Conservation (phyloP, 1,140 invertebrate species). For the Propsilocerus akamusi region DNA sequence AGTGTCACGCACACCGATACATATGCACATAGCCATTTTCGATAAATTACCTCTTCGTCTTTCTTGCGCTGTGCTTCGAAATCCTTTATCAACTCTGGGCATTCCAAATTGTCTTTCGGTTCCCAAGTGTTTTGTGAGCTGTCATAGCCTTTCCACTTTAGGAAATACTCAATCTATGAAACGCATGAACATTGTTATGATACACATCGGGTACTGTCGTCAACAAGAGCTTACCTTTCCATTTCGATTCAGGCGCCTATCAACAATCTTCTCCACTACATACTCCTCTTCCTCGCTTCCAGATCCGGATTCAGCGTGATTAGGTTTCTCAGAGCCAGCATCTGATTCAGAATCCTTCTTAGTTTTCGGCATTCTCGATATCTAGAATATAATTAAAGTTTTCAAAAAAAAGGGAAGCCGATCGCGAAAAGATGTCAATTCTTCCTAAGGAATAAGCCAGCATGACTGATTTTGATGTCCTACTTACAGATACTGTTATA, state of each 20-base stretch:
- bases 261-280: background rate
- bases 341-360: background rate
- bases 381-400: too few species aligned
- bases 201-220: background rate
- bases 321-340: background rate
- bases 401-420: too few species aligned
- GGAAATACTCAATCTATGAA: slow-evolving; percentile 19
- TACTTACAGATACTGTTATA: too few species aligned
- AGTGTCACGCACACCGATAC: background rate
- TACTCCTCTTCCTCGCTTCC: slow-evolving; percentile 3
- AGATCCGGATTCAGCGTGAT: background rate
- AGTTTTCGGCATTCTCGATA: background rate
- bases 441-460: too few species aligned
- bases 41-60: slow-evolving; percentile 21
- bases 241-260: background rate
- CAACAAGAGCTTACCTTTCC: background rate
- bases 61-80: slow-evolving; percentile 72
- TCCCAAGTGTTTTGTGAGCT: slow-evolving; percentile 70
- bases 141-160: slow-evolving; percentile 22
- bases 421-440: too few species aligned
- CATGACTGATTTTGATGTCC: too few species aligned
- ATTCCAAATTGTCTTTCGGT: slow-evolving; percentile 78
- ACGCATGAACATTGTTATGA: background rate
- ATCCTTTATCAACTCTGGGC: slow-evolving; percentile 73
- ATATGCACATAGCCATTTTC: too few species aligned